These are phyloP conservation scores for Onychomys arenicola DNA, from an alignment of 2,797 vertebrate genomes.

Conservation along the genomic window DNA sequence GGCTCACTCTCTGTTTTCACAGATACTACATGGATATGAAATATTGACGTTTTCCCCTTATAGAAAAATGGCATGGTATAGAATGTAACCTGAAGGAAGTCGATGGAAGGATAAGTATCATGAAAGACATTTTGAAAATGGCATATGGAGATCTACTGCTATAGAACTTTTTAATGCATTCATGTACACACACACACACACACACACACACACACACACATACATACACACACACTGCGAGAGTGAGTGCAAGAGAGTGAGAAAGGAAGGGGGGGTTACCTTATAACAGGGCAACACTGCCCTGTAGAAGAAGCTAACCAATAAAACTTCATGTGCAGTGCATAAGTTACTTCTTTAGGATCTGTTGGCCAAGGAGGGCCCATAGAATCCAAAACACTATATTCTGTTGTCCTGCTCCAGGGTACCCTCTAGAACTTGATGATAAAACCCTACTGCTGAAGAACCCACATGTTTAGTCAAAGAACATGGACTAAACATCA, in stretches of 20 bases:
- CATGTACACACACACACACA: neutral
- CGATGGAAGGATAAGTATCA: neutral
- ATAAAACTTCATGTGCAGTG: neutral
- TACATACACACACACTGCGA: neutral
- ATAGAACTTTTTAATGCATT: neutral
- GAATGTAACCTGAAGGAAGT: neutral
- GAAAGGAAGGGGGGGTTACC: neutral
- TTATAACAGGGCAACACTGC: neutral
- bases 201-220: neutral
- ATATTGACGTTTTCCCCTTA: neutral
- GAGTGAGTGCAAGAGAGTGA: neutral
- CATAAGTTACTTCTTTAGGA: neutral
- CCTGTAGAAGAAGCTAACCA: neutral
- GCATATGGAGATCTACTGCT: neutral
- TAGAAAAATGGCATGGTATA: neutral
- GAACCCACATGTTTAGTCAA: neutral
- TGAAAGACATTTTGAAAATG: neutral
- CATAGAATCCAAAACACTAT: neutral
- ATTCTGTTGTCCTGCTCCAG: neutral
- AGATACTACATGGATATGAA: neutral
- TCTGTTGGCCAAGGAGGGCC: neutral
- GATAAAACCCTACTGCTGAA: neutral
- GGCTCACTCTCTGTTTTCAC: neutral
- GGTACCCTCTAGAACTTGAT: neutral
- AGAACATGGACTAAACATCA: neutral